Percentiles rank a stretch among this genome's conserved stretches.
Conservation (phyloP, 1,140 invertebrate genomes). For the Danaus plexippus region DNA sequence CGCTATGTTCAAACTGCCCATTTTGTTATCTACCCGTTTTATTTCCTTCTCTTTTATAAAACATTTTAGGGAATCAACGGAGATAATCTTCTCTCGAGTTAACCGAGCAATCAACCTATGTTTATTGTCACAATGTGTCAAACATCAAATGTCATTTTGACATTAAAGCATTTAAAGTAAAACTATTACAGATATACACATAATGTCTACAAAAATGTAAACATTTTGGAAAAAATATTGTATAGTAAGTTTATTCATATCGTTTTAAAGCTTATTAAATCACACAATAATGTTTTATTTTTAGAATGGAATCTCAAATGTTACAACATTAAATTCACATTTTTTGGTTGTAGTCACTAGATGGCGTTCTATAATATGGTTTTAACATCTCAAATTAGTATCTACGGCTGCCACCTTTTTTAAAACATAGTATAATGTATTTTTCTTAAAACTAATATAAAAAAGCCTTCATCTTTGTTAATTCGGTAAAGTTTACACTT, state of each 20-base stretch:
- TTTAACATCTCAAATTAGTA: not conserved
- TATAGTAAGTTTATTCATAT: no score
- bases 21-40: constrained; percentile 16
- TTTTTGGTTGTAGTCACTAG: not conserved
- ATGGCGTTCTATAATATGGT: constrained; percentile 3
- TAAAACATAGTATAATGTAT: no score
- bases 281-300: constrained; percentile 1
- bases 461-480: no score
- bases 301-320: constrained; percentile 1
- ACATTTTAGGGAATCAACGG: constrained; percentile 20
- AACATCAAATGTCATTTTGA: constrained; percentile 15
- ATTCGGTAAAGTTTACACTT: no score
- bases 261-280: not conserved
- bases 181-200: no score
- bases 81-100: constrained; percentile 11
- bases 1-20: constrained; percentile 89
- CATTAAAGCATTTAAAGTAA: no score
- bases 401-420: no score
- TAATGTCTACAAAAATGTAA: no score
- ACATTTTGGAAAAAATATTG: no score
- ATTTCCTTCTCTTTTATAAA: constrained; percentile 11
- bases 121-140: constrained; percentile 20
- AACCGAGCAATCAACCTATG: constrained; percentile 16
- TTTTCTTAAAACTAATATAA: no score
- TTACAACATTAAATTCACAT: not conserved